Evolutionary conservation across 2,113 vertebrate genomes (phyloP).

Genomic region (Tetrao urogallus): DNA sequence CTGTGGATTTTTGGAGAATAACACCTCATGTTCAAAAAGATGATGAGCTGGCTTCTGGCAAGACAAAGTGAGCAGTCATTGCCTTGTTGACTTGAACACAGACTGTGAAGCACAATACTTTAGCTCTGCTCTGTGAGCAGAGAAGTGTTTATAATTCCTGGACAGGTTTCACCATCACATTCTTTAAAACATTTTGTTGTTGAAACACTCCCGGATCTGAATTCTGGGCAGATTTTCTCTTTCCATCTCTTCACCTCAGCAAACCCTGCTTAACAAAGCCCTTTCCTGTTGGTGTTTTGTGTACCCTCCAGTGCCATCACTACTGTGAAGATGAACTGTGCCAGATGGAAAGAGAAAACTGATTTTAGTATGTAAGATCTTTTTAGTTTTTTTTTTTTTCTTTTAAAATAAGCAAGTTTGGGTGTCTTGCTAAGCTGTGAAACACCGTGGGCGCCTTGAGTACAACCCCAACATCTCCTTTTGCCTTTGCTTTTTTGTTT

Average conservation of each 20-base stretch:
- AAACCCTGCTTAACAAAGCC: not conserved
- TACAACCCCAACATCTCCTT: fast-evolving
- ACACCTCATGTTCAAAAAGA: fast-evolving
- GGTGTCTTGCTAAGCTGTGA: fast-evolving
- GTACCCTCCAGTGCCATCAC: fast-evolving
- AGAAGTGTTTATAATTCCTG: fast-evolving
- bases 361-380: not conserved
- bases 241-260: not conserved
- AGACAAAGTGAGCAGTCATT: fast-evolving
- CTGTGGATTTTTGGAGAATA: slow-evolving; percentile 92
- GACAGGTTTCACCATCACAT: fast-evolving
- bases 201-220: fast-evolving
- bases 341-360: not conserved
- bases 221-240: not conserved
- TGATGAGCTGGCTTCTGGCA: fast-evolving
- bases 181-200: fast-evolving
- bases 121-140: not conserved
- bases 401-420: not conserved
- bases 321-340: not conserved
- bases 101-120: fast-evolving
- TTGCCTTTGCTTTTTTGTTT: not conserved
- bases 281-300: not conserved
- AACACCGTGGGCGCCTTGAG: fast-evolving
- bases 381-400: not conserved
- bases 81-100: fast-evolving